A percentile compares a stretch with the other conserved stretches of the same genome.
Conservation (phyloP, 1,140 invertebrate species). For the Drosophila littoralis region DNA sequence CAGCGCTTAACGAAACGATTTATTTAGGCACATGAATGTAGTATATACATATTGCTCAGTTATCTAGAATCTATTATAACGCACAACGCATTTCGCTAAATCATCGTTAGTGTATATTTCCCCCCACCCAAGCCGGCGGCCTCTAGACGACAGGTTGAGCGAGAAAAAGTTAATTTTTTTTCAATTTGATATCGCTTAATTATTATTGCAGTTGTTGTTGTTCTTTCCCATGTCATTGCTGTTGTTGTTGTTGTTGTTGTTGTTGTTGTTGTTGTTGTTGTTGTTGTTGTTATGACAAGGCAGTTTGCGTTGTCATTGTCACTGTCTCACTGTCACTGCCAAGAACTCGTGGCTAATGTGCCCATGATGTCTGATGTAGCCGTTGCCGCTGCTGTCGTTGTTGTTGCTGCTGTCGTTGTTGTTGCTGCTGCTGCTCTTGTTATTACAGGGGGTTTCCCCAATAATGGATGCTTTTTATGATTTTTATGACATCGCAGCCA, state of each 20-base stretch:
- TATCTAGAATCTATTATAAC: conserved; percentile 55
- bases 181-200: conserved; percentile 80
- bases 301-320: conserved; percentile 76
- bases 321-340: conserved; percentile 60
- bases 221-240: not conserved
- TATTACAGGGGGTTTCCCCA: conserved; percentile 56
- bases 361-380: conserved; percentile 8
- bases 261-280: conserved; percentile 44
- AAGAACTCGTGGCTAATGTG: conserved; percentile 58
- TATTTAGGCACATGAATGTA: conserved; percentile 30
- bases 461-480: conserved; percentile 67
- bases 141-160: conserved; percentile 41
- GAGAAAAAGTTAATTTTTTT: conserved; percentile 70
- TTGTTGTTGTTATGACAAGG: conserved; percentile 66
- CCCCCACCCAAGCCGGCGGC: not conserved
- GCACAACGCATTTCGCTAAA: conserved; percentile 52
- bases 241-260: conserved; percentile 47
- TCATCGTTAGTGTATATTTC: conserved; percentile 51
- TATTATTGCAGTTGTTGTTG: conserved; percentile 61
- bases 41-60: conserved; percentile 13
- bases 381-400: not conserved
- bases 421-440: conserved; percentile 32
- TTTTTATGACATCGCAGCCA: conserved; percentile 73
- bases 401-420: not conserved
- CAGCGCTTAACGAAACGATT: conserved; percentile 39